These are phyloP conservation scores for Forbesichthys papilliferus DNA, from an alignment of 2,113 vertebrate genomes.

Conservation along the genomic window DNA sequence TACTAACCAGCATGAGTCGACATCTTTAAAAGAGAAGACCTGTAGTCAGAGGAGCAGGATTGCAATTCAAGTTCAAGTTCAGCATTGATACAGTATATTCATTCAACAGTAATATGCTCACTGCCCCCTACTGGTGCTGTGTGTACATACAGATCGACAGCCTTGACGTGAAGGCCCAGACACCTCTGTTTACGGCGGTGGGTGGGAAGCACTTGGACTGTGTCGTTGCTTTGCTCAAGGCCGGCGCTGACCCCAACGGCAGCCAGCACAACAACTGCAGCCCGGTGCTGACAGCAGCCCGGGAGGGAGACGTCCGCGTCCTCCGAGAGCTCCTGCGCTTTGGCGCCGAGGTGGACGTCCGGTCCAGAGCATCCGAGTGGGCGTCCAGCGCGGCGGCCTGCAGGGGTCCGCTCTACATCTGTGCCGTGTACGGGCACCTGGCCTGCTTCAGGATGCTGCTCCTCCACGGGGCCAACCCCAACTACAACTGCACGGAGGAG, in stretches of 20 bases:
- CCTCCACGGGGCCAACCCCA: conserved; percentile 85
- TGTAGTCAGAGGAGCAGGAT: no score
- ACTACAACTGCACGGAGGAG: conserved; percentile 89
- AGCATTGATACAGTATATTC: no score
- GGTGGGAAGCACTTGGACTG: conserved; percentile 88
- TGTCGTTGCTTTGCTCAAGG: conserved; percentile 82
- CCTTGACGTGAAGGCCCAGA: conserved; percentile 93
- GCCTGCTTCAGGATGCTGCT: conserved; percentile 88
- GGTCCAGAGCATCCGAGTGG: conserved; percentile 83
- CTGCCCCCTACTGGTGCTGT: neutral
- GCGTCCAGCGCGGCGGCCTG: conserved; percentile 79
- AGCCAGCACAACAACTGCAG: conserved; percentile 91
- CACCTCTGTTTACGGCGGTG: conserved; percentile 89
- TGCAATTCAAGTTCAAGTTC: no score
- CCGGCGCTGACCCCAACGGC: conserved; percentile 84
- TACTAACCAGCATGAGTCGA: no score
- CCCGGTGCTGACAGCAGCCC: conserved; percentile 84
- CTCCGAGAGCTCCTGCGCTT: conserved; percentile 82
- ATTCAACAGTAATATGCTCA: neutral
- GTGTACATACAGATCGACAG: conserved; percentile 76
- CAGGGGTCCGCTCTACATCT: conserved; percentile 89
- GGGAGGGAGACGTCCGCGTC: conserved; percentile 81
- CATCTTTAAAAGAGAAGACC: no score
- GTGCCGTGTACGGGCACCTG: conserved; percentile 86
- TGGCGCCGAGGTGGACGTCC: conserved; percentile 84